These are phyloP conservation scores for Holothuria glaberrima DNA, from an alignment of 35 echinoderm and acorn worm species.

Conservation along the genomic window DNA sequence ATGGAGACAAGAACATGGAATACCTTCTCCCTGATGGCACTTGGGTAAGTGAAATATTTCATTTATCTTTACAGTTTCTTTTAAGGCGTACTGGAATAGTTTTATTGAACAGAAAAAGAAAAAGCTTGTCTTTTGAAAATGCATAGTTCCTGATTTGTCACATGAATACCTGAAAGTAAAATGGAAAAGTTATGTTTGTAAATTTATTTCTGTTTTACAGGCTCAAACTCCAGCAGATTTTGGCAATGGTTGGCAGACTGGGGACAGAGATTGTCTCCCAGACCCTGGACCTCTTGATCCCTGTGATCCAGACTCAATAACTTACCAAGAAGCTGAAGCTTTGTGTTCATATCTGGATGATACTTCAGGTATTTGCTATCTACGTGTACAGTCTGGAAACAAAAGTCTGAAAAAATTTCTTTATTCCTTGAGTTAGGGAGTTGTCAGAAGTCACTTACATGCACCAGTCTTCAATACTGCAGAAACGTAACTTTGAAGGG, in stretches of 20 bases:
- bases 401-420: no score
- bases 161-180: background rate
- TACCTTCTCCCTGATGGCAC: conserved; percentile 62
- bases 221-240: conserved; percentile 55
- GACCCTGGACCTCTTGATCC: conserved; percentile 50
- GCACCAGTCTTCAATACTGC: no score
- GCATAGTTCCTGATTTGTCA: background rate
- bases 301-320: conserved; percentile 53
- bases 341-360: conserved; percentile 64
- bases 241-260: conserved; percentile 71
- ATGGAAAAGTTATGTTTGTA: background rate
- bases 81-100: background rate
- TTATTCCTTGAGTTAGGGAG: no score
- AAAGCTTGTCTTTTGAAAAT: background rate
- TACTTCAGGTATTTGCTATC: conserved; percentile 22
- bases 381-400: background rate
- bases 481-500: no score
- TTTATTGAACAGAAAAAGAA: no score
- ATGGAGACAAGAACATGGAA: conserved; percentile 67
- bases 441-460: no score
- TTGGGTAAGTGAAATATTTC: conserved; percentile 46
- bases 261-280: conserved; percentile 28
- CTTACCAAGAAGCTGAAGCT: conserved; percentile 41
- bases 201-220: background rate
- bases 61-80: background rate